A percentile compares a stretch with the other conserved stretches of the same genome.
Evolutionary conservation across 2,113 vertebrate species (phyloP).

Genomic region (Apteryx owenii): DNA sequence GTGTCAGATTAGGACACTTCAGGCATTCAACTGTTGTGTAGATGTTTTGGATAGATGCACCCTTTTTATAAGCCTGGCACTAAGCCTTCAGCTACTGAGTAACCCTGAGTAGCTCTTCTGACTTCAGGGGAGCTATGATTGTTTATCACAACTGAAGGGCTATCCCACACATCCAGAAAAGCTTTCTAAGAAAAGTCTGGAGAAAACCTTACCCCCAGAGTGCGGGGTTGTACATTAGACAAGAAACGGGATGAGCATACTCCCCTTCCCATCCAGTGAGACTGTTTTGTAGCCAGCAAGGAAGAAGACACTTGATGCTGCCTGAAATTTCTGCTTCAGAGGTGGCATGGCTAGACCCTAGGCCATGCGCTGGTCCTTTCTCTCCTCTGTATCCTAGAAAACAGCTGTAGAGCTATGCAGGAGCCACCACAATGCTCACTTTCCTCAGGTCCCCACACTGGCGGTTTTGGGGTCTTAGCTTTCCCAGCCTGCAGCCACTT

Average conservation of each 20-base stretch:
- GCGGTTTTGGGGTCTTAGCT: neutral
- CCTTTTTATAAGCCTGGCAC: neutral
- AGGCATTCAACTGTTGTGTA: neutral
- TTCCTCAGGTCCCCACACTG: neutral
- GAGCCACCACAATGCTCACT: neutral
- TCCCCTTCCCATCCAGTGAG: neutral
- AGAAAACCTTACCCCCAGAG: neutral
- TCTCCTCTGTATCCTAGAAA: neutral
- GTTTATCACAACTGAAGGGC: neutral
- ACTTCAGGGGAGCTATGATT: neutral
- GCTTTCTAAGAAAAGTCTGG: neutral
- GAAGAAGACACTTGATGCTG: neutral
- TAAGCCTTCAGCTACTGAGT: neutral
- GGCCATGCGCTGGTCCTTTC: neutral
- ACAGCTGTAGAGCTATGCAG: neutral
- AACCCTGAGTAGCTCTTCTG: neutral
- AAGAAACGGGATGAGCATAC: neutral
- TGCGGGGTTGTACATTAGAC: neutral
- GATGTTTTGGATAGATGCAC: rapidly evolving
- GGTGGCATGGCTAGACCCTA: neutral
- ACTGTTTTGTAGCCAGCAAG: neutral
- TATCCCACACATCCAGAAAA: neutral
- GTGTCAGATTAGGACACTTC: neutral
- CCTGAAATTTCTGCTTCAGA: neutral
- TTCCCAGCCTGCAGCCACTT: neutral